These are phyloP conservation scores for Coelinius sp. DNA, from an alignment of 2,888 invertebrate species.

Conservation along the genomic window DNA sequence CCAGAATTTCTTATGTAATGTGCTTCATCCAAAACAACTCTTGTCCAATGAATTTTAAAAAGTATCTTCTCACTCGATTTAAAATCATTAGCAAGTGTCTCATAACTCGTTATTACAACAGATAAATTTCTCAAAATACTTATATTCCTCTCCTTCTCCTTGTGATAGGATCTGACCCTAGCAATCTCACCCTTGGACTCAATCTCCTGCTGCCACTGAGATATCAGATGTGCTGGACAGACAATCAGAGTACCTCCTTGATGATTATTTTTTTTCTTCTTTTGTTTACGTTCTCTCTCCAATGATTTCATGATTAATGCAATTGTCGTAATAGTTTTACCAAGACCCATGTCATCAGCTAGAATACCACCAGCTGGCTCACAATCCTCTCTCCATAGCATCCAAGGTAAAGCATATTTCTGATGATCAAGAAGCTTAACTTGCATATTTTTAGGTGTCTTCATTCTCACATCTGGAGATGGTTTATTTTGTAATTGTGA, in stretches of 20 bases:
- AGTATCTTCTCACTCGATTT: background rate
- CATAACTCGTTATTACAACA: background rate
- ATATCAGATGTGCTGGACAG: background rate
- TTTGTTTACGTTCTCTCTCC: background rate
- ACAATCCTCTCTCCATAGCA: constrained; percentile 87
- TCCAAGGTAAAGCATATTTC: constrained; percentile 85
- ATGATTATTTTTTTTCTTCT: too few relatives aligned
- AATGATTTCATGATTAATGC: constrained; percentile 73
- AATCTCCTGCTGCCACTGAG: too few relatives aligned
- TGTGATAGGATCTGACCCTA: too few relatives aligned
- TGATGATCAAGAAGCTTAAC: constrained; percentile 74
- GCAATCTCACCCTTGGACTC: too few relatives aligned
- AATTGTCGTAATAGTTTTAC: constrained; percentile 86
- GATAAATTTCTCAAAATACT: too few relatives aligned
- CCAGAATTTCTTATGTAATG: constrained; percentile 93
- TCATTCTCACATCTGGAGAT: background rate
- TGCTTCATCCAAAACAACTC: constrained; percentile 94
- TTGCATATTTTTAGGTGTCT: background rate
- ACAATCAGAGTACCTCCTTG: background rate
- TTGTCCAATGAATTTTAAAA: constrained; percentile 81
- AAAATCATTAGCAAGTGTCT: background rate
- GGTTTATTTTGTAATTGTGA: too few relatives aligned
- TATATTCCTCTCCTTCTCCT: too few relatives aligned
- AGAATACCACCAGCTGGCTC: constrained; percentile 87
- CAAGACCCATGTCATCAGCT: constrained; percentile 84